Conservation (phyloP, 2,113 vertebrate genomes). For the Turdus rufiventris region DNA sequence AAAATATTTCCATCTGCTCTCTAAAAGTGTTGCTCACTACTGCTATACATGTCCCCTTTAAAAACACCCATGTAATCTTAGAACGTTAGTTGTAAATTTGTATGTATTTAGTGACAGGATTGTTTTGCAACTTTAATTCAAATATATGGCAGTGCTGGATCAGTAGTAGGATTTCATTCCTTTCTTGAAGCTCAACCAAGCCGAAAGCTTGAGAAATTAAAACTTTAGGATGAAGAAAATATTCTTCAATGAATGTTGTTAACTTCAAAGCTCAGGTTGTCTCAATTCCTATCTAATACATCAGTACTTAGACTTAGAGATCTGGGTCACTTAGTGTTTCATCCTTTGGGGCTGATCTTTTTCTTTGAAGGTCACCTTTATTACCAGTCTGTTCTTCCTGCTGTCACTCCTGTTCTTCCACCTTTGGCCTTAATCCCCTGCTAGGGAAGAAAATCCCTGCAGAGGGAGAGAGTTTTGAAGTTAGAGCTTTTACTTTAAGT, state of each 20-base stretch:
- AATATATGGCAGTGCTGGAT: background rate
- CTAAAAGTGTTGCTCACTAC: background rate
- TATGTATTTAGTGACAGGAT: background rate
- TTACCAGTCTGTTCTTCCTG: conserved; percentile 21
- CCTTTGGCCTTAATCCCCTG: conserved; percentile 25
- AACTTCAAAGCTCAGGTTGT: background rate
- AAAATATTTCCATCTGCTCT: background rate
- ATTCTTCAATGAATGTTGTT: background rate
- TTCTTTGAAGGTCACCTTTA: conserved; percentile 25
- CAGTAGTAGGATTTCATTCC: background rate
- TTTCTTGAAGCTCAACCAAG: background rate
- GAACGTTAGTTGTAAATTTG: background rate
- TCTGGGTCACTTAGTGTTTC: conserved; percentile 25
- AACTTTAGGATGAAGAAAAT: background rate
- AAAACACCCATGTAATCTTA: background rate
- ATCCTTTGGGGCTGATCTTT: conserved; percentile 15
- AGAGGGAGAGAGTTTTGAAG: conserved; percentile 21
- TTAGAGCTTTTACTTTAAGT: background rate
- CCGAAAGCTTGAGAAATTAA: background rate
- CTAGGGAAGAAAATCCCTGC: conserved; percentile 27
- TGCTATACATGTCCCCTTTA: background rate
- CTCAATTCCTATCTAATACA: background rate
- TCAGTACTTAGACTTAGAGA: background rate
- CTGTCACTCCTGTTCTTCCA: conserved; percentile 4
- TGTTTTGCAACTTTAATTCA: background rate